phyloP scores from a whole-genome alignment of 2,113 vertebrate genomes.

The Dryoscopus gambensis region DNA sequence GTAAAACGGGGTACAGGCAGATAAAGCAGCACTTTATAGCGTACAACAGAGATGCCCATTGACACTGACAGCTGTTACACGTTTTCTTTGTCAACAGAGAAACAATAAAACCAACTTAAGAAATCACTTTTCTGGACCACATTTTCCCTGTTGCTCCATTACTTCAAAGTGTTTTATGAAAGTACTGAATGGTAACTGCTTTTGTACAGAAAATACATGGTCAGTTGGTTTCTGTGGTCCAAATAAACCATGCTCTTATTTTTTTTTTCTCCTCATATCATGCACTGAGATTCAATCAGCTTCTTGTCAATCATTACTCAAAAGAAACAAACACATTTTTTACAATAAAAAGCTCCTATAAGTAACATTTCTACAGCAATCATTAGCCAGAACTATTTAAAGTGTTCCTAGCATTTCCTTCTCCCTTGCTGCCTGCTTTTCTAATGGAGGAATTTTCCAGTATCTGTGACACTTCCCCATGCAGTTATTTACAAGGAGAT shows the following conservation, averaged over 20 bases:
- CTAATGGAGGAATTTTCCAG: not conserved
- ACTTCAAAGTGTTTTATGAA: not conserved
- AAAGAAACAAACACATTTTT: conserved; percentile 41
- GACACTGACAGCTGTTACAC: not conserved
- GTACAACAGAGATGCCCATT: not conserved
- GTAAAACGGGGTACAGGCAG: conserved; percentile 12
- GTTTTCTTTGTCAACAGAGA: not conserved
- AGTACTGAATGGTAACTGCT: not conserved
- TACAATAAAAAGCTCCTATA: conserved; percentile 16
- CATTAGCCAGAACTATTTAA: conserved; percentile 28
- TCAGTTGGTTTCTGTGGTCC: not conserved
- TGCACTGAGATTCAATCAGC: conserved; percentile 53
- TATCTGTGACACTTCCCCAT: not conserved
- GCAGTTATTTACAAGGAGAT: conserved; percentile 61
- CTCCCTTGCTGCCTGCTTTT: not conserved
- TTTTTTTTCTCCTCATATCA: conserved; percentile 12
- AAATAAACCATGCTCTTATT: conserved; percentile 50
- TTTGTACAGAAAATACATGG: not conserved
- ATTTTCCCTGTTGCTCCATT: not conserved
- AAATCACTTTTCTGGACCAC: not conserved
- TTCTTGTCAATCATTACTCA: conserved; percentile 39
- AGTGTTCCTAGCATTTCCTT: conserved; percentile 21
- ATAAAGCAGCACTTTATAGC: conserved; percentile 8
- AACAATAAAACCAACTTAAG: not conserved
- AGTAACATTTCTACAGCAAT: conserved; percentile 21